Conservation (phyloP, 2,797 vertebrate genomes). For the Limnodromus scolopaceus region DNA sequence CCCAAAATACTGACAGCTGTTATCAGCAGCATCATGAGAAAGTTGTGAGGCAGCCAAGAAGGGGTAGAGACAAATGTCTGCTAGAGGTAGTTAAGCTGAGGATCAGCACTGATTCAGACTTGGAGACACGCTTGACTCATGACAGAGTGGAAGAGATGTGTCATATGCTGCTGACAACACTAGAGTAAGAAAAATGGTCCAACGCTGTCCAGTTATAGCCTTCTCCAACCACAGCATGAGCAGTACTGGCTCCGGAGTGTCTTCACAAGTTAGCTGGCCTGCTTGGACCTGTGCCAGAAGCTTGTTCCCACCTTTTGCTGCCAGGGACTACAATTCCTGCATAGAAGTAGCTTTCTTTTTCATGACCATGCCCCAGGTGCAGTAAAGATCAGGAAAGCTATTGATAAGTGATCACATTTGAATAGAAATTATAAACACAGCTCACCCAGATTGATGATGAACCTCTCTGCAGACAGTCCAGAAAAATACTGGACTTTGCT, state of each 20-base stretch:
- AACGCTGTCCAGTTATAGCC: neutral
- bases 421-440: neutral
- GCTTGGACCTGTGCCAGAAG: neutral
- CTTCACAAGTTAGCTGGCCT: neutral
- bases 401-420: neutral
- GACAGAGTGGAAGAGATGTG: neutral
- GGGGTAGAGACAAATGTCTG: neutral
- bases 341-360: neutral
- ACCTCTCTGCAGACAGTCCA: neutral
- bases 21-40: neutral
- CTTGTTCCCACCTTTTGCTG: neutral
- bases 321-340: neutral
- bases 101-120: neutral
- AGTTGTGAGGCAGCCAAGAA: neutral
- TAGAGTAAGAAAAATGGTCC: neutral
- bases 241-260: neutral
- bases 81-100: neutral
- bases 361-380: neutral
- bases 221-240: neutral
- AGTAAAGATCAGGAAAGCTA: neutral
- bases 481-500: neutral
- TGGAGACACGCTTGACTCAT: neutral
- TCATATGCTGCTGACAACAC: neutral
- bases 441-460: neutral
- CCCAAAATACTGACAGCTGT: neutral